These are phyloP conservation scores for Bombus polaris DNA, from an alignment of 1,140 invertebrate genomes.

Conservation along the genomic window DNA sequence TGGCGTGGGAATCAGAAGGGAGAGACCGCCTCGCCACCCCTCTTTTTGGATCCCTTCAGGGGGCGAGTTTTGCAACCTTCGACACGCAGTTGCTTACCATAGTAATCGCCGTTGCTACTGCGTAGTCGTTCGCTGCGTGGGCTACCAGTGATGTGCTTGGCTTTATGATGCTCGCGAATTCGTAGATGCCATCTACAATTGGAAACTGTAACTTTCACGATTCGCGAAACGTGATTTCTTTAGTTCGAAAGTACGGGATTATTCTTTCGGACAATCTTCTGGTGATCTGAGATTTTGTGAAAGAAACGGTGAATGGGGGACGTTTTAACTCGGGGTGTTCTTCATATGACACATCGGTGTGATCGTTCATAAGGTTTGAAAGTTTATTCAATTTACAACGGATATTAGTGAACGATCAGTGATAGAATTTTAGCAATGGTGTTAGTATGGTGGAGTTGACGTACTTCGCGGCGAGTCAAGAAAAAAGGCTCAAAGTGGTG, in stretches of 20 bases:
- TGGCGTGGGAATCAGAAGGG: conserved; percentile 68
- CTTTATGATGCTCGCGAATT: neutral
- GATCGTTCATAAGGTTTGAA: neutral
- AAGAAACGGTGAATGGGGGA: neutral
- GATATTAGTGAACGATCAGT: neutral
- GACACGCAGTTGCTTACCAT: conserved; percentile 41
- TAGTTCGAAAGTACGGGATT: neutral
- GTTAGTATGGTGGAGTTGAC: conserved; percentile 57
- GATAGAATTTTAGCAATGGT: neutral
- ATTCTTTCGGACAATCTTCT: neutral
- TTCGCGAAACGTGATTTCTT: neutral
- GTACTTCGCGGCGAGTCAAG: conserved; percentile 31
- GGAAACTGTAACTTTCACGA: neutral
- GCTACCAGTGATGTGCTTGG: conserved; percentile 33
- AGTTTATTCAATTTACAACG: neutral
- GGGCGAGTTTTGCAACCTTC: conserved; percentile 67
- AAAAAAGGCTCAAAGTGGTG: conserved; percentile 57
- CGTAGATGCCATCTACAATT: neutral
- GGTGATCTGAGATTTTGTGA: neutral
- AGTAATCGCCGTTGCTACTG: conserved; percentile 38
- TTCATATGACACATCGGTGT: no score
- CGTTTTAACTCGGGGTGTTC: neutral
- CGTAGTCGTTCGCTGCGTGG: conserved; percentile 54
- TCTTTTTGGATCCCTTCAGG: conserved; percentile 46
- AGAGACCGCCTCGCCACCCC: conserved; percentile 58